Evolutionary conservation across 2,888 invertebrate genomes (phyloP).

Genomic region (Corythucha ciliata): DNA sequence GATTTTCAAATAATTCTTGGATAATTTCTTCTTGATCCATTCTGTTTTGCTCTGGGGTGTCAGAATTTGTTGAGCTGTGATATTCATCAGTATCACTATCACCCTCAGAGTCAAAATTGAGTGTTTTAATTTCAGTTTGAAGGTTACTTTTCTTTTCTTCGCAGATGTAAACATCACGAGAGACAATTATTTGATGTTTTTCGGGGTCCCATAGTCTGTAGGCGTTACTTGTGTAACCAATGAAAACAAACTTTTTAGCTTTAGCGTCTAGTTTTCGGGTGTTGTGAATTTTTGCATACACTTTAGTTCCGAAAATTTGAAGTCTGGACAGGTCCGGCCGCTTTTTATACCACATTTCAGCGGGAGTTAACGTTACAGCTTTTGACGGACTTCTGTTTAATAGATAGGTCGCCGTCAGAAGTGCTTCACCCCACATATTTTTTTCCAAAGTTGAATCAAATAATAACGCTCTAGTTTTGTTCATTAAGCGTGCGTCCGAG

Average conservation of each 20-base stretch:
- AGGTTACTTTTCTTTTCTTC: too few species aligned
- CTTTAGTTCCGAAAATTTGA: conserved; percentile 5
- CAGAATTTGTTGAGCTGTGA: too few species aligned
- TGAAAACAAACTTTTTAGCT: conserved; percentile 2
- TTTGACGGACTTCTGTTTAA: conserved; percentile 12
- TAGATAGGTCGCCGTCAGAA: too few species aligned
- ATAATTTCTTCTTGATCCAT: too few species aligned
- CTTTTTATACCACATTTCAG: conserved; percentile 11
- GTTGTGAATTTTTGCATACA: conserved; percentile 4
- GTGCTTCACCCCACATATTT: not conserved
- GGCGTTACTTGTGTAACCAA: conserved; percentile 15
- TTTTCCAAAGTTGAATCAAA: not conserved
- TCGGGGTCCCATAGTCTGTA: conserved; percentile 13
- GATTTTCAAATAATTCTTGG: too few species aligned
- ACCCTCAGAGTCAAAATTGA: too few species aligned
- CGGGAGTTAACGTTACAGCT: conserved; percentile 7
- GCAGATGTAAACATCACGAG: conserved; percentile 19
- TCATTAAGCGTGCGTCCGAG: conserved; percentile 14
- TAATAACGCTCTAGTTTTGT: conserved; percentile 1
- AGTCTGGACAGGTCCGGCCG: conserved; percentile 6
- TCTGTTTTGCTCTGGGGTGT: too few species aligned
- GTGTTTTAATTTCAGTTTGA: too few species aligned
- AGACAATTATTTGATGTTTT: conserved; percentile 13
- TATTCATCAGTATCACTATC: too few species aligned
- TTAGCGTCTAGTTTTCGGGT: not conserved